Evolutionary conservation across 2,113 vertebrate species (phyloP).

Genomic region (Lethenteron camtschaticum): DNA sequence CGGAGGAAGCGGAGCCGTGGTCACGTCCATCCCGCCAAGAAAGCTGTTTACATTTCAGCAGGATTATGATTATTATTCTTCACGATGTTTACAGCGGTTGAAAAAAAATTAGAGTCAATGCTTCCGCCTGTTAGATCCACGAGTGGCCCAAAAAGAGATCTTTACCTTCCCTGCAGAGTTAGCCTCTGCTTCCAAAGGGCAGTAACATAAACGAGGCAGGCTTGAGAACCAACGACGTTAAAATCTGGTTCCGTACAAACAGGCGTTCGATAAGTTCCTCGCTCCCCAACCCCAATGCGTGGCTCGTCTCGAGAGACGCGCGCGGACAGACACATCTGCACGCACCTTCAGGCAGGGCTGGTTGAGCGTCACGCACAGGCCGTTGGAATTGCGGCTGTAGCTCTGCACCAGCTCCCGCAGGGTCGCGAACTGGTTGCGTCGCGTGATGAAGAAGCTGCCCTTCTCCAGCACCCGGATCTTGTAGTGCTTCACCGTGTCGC

Average conservation of each 20-base stretch:
- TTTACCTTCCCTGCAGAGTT: too few species aligned
- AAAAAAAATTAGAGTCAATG: background rate
- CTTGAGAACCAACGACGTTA: background rate
- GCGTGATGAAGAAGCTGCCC: slow-evolving; percentile 13
- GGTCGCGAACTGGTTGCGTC: slow-evolving; percentile 11
- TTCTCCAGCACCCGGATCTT: slow-evolving; percentile 11
- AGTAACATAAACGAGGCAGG: background rate
- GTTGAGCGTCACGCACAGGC: slow-evolving; percentile 14
- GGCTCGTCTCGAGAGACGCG: background rate
- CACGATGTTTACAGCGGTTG: background rate
- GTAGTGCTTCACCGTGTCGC: slow-evolving; percentile 14
- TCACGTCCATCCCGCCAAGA: background rate
- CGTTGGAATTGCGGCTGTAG: slow-evolving; percentile 11
- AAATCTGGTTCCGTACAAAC: background rate
- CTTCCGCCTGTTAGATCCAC: too few species aligned
- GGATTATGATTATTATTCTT: background rate
- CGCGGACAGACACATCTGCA: background rate
- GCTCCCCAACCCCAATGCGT: background rate
- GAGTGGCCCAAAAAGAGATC: too few species aligned
- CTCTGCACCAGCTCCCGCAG: slow-evolving; percentile 14
- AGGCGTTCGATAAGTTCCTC: background rate
- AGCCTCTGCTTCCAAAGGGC: too few species aligned
- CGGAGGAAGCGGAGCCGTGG: background rate
- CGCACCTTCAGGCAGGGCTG: slow-evolving; percentile 16
- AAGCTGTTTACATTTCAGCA: background rate